Evolutionary conservation across 2,888 invertebrate species (phyloP).

Genomic region (Oasisia sp.): DNA sequence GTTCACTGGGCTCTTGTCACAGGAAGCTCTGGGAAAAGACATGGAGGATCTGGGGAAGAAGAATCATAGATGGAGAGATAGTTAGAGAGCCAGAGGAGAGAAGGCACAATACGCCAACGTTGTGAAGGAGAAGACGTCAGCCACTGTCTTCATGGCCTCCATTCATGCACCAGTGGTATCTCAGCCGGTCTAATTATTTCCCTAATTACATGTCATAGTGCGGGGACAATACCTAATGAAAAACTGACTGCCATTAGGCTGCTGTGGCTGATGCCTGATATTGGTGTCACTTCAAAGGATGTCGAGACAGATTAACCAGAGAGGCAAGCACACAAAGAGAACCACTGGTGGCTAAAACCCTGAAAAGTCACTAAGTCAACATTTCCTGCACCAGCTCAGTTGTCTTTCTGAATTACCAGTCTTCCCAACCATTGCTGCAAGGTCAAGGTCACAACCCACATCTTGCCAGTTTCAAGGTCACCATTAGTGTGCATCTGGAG

Average conservation of each 20-base stretch:
- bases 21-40: neutral
- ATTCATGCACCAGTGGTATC: neutral
- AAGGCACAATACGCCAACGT: neutral
- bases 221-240: constrained; percentile 4
- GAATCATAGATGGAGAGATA: neutral
- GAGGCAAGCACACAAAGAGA: neutral
- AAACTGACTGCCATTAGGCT: neutral
- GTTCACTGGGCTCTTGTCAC: neutral
- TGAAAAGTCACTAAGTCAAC: neutral
- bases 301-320: neutral
- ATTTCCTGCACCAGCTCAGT: neutral
- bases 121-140: neutral
- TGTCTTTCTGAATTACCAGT: neutral
- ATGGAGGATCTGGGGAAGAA: neutral
- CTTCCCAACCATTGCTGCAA: neutral
- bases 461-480: neutral
- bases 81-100: neutral
- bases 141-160: neutral
- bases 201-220: neutral
- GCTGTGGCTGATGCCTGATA: neutral
- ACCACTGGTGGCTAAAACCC: neutral
- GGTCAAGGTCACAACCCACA: neutral
- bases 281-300: constrained; percentile 12
- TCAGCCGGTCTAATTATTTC: neutral
- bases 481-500: too few species aligned